These are phyloP conservation scores for Syndactyla subalaris DNA, from an alignment of 2,797 vertebrate species.

Conservation along the genomic window DNA sequence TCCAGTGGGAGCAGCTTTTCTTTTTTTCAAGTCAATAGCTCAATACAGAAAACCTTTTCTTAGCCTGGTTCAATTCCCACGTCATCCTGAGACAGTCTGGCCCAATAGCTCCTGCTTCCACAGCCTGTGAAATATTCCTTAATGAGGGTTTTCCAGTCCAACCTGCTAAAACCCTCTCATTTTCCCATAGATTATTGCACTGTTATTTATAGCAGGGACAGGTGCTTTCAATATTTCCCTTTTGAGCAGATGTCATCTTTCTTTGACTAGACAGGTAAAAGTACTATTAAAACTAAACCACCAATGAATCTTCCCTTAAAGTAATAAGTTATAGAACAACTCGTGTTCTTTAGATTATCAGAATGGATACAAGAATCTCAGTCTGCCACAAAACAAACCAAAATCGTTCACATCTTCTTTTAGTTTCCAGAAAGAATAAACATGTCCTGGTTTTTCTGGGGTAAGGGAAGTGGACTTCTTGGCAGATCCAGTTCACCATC, in stretches of 20 bases:
- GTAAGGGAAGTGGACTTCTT: not conserved
- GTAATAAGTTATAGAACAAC: not conserved
- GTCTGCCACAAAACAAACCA: not conserved
- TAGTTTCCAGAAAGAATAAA: not conserved
- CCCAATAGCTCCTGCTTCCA: not conserved
- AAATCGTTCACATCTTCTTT: not conserved
- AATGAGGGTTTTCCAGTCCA: not conserved
- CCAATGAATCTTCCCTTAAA: not conserved
- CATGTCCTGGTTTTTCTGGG: not conserved
- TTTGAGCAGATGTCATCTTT: not conserved
- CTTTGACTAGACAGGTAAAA: not conserved
- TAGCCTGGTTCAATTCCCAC: not conserved
- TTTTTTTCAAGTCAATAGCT: not conserved
- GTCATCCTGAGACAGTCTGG: not conserved
- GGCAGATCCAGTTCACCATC: not conserved
- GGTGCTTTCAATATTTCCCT: not conserved
- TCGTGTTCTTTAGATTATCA: not conserved
- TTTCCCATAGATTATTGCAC: not conserved
- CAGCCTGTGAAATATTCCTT: not conserved
- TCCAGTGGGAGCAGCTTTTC: not conserved
- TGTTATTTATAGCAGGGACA: not conserved
- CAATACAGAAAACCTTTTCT: not conserved
- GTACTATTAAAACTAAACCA: accelerated
- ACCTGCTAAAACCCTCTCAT: accelerated
- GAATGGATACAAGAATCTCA: not conserved